phyloP scores from a whole-genome alignment of 2,113 vertebrate species.

The Meriones unguiculatus region DNA sequence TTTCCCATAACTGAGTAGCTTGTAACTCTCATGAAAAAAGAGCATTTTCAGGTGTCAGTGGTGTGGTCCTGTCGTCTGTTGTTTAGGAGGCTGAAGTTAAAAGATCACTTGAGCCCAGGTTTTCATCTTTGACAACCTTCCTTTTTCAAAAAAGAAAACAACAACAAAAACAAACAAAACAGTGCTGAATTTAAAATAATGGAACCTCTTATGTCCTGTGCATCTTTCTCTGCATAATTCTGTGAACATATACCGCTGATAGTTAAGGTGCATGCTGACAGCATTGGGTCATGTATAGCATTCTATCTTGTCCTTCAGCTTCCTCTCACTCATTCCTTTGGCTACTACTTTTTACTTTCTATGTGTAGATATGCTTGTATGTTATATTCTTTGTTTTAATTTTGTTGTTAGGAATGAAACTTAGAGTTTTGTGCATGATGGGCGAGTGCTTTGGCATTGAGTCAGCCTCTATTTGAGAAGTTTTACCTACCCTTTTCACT shows the following conservation, averaged over 20 bases:
- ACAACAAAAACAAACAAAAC: neutral
- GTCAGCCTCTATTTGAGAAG: neutral
- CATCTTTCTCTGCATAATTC: neutral
- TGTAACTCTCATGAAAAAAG: neutral
- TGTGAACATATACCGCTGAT: neutral
- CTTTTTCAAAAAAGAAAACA: neutral
- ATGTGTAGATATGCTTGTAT: neutral
- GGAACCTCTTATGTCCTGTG: constrained; percentile 5
- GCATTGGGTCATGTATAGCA: neutral
- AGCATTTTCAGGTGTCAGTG: neutral
- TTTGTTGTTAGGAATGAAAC: neutral
- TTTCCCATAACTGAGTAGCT: constrained; percentile 32
- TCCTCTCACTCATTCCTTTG: neutral
- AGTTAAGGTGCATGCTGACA: neutral
- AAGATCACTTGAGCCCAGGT: neutral
- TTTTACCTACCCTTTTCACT: neutral
- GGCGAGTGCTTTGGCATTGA: neutral
- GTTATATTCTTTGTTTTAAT: neutral
- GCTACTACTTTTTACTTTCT: neutral
- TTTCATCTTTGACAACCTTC: neutral
- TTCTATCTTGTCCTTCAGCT: neutral
- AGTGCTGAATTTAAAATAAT: constrained; percentile 19
- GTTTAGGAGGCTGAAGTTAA: neutral
- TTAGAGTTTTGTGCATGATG: neutral
- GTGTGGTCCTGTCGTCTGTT: neutral